Base-by-base conservation (phyloP, 1,140 invertebrate genomes). In the Ptiloglossa arizonensis region DNA sequence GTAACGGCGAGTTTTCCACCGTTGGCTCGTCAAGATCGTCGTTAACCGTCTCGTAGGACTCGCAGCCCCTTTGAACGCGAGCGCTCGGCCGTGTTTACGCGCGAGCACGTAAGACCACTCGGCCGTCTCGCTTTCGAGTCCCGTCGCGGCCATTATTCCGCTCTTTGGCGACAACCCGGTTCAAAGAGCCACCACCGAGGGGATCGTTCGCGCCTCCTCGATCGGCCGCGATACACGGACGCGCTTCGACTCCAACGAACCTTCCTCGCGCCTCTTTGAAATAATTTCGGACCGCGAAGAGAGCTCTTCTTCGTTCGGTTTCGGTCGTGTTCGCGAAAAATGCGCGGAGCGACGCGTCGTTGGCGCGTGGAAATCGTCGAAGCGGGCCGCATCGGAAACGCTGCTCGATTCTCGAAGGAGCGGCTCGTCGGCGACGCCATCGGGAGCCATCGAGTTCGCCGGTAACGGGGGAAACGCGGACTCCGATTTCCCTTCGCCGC, bases 361-460 rank as follows among this genome's bases (percentile, higher is more conserved):
- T 54, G 9, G 2, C 38, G 19, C 29, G 17, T 35, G 19, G 35
- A 48, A 57, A 81, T 81, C 24, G 59, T 24, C 38, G 48, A 22
- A 15, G 41, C 73, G 48, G 44, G 22, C 24, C 62, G 50, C 35
- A 27, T 48, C 64, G 66, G 71, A 75, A 80, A 74, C 81, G 54
- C 35, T 83, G 70, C 71, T 80, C 70, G 74, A 84, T 80, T 60
- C 71, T 80, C 77, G 71, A 80, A 83, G 78, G 57, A 80, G 62
- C 19, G 24, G 73, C 52, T 74, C 68, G 71, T 57, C 35, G 57
- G 54, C 68, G 68, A 32, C 71, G 67, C 78, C 71, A 85, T 63
- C 62, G 81, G 68, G 68, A 80, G 50, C 67, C 71, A 83, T 83
- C 68, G 73, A 69, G 81, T 77, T 72, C 29, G 41, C 19, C 35